Base-by-base conservation (phyloP, 1,140 invertebrate genomes). In the Ptiloglossa arizonensis region DNA sequence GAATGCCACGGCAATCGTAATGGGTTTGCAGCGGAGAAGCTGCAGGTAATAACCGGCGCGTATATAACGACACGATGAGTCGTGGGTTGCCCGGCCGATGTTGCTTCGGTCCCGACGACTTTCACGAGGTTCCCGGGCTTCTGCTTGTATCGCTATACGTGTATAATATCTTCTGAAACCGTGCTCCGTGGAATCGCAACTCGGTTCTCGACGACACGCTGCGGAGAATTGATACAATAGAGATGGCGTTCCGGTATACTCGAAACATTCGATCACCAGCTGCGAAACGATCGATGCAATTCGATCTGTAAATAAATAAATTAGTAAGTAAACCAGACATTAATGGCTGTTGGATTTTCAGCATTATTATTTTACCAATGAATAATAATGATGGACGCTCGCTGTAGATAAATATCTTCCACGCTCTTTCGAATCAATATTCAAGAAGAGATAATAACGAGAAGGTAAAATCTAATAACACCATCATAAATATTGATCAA, bases 51-150 rank as follows among this genome's bases (percentile, higher is more conserved):
- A 84, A 84, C 77, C 81, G 60, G 81, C 81, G 81, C 77, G 82
- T 83, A 84, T 80, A 84, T 83, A 84, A 84, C 82, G 81, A 84
- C 82, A 80, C 81, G 82, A 84, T 83, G 82, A 84, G 71, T 83
- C 81, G 77, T 84, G 81, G 82, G 82, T 84, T 83, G 81, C 80
- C 32, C 67, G 62, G 64, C 76, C 76, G 74, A 79, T 77, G 72
- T 81, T 72, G 66, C 76, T 66, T 63, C 72, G 57, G 62, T 35
- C 46, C 32, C 78, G 67, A 68, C 68, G 80, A 82, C 81, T 83
- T 83, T 83, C 82, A 83, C 82, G 82, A 83, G 76, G 69, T 66
- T 83, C 81, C 41, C 76, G 9, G 54, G 76, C 78, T 82, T 73
- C 75, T 82, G 63, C 35, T 52, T 60, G 59, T 62, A 74, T 62